Evolutionary conservation across 2,888 invertebrate species (phyloP).

Genomic region (Troides helena): DNA sequence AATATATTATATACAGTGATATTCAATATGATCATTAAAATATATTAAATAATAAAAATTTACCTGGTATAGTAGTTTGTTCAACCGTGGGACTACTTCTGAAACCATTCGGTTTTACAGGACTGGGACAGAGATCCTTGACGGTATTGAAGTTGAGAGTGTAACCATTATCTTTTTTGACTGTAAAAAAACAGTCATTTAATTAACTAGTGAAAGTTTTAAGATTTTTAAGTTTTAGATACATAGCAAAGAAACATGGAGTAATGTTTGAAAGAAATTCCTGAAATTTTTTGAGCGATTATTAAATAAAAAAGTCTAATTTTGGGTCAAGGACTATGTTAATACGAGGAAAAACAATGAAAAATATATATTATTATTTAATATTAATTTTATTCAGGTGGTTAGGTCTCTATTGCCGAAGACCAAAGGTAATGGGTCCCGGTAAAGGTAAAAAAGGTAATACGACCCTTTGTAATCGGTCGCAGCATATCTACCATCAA

Average conservation of each 20-base stretch:
- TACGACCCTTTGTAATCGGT: too few relatives aligned
- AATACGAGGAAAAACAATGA: too few relatives aligned
- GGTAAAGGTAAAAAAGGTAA: too few relatives aligned
- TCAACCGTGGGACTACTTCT: constrained; percentile 73
- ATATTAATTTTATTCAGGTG: too few relatives aligned
- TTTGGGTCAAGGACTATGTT: too few relatives aligned
- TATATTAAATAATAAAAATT: background rate
- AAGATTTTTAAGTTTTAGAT: background rate
- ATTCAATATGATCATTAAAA: background rate
- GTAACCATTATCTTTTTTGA: constrained; percentile 76
- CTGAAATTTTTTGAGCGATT: too few relatives aligned
- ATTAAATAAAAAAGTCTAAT: too few relatives aligned
- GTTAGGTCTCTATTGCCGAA: too few relatives aligned
- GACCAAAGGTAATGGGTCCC: too few relatives aligned
- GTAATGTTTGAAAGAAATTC: background rate
- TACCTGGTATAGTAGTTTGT: constrained; percentile 75
- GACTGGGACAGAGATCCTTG: constrained; percentile 75
- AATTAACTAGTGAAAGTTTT: background rate
- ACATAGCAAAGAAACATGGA: background rate
- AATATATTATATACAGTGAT: too few relatives aligned
- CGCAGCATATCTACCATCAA: too few relatives aligned
- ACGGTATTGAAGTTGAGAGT: constrained; percentile 74
- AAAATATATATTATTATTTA: too few relatives aligned
- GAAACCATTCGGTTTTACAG: constrained; percentile 74
- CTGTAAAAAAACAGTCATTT: constrained; percentile 51